Conservation (phyloP, 2,888 invertebrate genomes). For the Volucella inanis region DNA sequence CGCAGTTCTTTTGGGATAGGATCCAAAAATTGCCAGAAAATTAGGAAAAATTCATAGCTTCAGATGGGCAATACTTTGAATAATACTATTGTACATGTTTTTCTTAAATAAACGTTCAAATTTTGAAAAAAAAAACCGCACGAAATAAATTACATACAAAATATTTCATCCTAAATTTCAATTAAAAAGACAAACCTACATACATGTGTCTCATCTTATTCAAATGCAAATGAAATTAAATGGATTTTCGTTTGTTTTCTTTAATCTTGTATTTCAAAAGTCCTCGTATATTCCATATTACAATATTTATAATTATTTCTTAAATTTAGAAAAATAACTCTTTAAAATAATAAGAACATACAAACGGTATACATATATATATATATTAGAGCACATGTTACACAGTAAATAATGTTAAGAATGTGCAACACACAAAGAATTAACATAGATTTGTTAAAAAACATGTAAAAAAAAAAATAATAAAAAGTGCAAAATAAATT, state of each 20-base stretch:
- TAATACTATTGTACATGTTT: too few species aligned
- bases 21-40: too few species aligned
- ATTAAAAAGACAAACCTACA: too few species aligned
- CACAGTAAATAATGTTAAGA: slow-evolving; percentile 16
- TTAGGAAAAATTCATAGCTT: too few species aligned
- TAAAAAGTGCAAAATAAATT: slow-evolving; percentile 42
- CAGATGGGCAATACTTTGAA: too few species aligned
- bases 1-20: too few species aligned
- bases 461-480: too few species aligned
- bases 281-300: slow-evolving; percentile 65
- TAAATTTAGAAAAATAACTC: slow-evolving; percentile 37
- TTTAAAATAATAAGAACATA: slow-evolving; percentile 46
- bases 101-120: too few species aligned
- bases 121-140: too few species aligned
- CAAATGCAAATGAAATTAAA: slow-evolving; percentile 1
- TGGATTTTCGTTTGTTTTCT: slow-evolving; percentile 12
- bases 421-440: slow-evolving; percentile 63
- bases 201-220: not conserved
- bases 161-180: too few species aligned
- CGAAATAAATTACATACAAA: too few species aligned
- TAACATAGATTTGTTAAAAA: slow-evolving; percentile 5
- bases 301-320: slow-evolving; percentile 64
- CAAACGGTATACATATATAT: slow-evolving; percentile 40
- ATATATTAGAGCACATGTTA: slow-evolving; percentile 11
- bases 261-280: slow-evolving; percentile 73